A percentile compares a stretch with the other conserved stretches of the same genome.
Evolutionary conservation across 2,888 invertebrate genomes (phyloP).

Genomic region (Scaptomyza flava): DNA sequence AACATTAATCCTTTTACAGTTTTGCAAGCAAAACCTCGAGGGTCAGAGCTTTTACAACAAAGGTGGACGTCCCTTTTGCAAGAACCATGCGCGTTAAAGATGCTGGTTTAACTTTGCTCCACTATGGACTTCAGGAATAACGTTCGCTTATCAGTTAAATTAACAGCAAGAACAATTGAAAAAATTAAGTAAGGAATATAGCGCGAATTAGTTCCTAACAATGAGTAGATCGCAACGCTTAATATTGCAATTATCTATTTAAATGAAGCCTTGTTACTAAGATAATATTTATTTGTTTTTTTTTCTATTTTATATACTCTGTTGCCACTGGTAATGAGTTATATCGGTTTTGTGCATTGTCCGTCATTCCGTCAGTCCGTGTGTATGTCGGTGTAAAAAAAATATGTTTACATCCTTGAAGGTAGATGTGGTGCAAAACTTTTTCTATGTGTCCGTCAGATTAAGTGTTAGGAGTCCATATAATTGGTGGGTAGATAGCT

Average conservation of each 20-base stretch:
- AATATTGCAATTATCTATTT: conserved; percentile 60
- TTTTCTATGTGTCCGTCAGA: not conserved
- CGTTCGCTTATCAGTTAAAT: conserved; percentile 72
- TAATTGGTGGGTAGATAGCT: not conserved
- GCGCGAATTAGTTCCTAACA: conserved; percentile 29
- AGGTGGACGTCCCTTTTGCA: conserved; percentile 99
- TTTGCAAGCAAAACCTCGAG: conserved; percentile 99
- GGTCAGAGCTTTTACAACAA: conserved; percentile 99
- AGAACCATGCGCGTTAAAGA: conserved; percentile 96
- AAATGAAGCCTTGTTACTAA: conserved; percentile 47
- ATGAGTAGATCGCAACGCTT: conserved; percentile 33
- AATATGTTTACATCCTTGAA: not conserved
- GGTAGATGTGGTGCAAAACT: not conserved
- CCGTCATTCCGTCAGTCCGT: not conserved
- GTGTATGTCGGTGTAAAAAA: not conserved
- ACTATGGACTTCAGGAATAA: conserved; percentile 82
- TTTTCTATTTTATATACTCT: conserved; percentile 11
- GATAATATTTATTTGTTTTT: conserved; percentile 29
- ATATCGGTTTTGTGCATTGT: too few species aligned
- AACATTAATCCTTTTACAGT: conserved; percentile 86
- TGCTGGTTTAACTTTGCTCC: conserved; percentile 35
- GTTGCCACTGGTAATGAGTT: not conserved
- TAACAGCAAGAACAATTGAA: conserved; percentile 11
- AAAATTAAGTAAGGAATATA: conserved; percentile 15
- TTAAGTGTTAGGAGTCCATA: not conserved